Percentiles rank a stretch among this genome's conserved stretches.
These are phyloP conservation scores for Xiphorhynchus elegans DNA, from an alignment of 2,113 vertebrate genomes.

Conservation along the genomic window DNA sequence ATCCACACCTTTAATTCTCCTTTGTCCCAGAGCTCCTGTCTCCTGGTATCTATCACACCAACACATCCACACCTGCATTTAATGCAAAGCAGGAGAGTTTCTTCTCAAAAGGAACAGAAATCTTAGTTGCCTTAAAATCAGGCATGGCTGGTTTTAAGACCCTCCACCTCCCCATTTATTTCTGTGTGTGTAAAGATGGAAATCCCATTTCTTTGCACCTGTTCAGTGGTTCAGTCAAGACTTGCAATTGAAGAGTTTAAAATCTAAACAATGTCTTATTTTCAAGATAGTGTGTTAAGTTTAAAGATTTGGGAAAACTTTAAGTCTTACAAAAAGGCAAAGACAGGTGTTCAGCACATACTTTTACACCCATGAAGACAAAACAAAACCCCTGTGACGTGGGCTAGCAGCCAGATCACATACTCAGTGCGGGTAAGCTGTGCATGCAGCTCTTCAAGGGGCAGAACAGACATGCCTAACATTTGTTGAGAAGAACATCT, in stretches of 20 bases:
- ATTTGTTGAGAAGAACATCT: background rate
- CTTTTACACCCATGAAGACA: background rate
- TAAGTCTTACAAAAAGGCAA: background rate
- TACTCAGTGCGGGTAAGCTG: background rate
- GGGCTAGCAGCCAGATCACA: background rate
- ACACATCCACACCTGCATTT: background rate
- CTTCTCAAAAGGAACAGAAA: background rate
- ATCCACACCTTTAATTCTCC: fast-evolving
- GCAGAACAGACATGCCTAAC: fast-evolving
- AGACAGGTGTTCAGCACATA: background rate
- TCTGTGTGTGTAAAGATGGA: background rate
- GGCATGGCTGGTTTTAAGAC: background rate
- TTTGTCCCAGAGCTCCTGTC: background rate
- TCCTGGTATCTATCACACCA: background rate
- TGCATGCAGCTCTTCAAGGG: background rate
- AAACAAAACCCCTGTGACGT: background rate
- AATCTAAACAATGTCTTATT: background rate
- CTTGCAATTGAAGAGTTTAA: background rate
- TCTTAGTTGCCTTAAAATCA: background rate
- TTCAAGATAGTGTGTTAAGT: background rate
- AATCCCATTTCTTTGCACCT: background rate
- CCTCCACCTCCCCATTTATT: background rate
- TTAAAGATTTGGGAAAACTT: background rate
- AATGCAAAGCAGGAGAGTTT: background rate
- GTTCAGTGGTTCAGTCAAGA: background rate